These are phyloP conservation scores for Elymnias hypermnestra DNA, from an alignment of 1,140 invertebrate species.

Conservation along the genomic window DNA sequence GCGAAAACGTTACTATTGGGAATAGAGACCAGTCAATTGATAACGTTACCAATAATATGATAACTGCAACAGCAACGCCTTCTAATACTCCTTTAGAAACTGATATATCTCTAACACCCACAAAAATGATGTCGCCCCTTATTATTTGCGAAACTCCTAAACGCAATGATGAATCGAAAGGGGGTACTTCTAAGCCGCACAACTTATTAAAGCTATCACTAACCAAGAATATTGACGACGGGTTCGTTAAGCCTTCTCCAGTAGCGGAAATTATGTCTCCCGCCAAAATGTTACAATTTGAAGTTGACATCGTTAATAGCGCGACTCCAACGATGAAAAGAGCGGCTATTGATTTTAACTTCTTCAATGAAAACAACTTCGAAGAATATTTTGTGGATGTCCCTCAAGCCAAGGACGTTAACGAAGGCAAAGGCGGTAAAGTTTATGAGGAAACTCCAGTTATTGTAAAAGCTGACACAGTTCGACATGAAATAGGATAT, in stretches of 20 bases:
- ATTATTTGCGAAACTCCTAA: slow-evolving; percentile 39
- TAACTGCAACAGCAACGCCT: slow-evolving; percentile 22
- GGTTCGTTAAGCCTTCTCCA: slow-evolving; percentile 59
- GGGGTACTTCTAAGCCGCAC: slow-evolving; percentile 22
- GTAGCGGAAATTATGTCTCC: slow-evolving; percentile 57
- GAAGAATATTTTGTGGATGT: slow-evolving; percentile 51
- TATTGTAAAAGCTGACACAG: slow-evolving; percentile 53
- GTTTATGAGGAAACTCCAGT: slow-evolving; percentile 56
- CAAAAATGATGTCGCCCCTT: slow-evolving; percentile 28
- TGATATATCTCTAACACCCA: neutral
- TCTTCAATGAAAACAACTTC: slow-evolving; percentile 56
- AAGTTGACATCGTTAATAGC: slow-evolving; percentile 41
- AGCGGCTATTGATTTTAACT: slow-evolving; percentile 57
- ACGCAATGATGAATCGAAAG: slow-evolving; percentile 20
- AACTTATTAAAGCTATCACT: slow-evolving; percentile 50
- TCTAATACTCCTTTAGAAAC: slow-evolving; percentile 21
- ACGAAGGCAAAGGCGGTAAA: slow-evolving; percentile 29
- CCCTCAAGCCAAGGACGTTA: slow-evolving; percentile 18
- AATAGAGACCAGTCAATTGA: slow-evolving; percentile 43
- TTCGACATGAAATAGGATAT: slow-evolving; percentile 63
- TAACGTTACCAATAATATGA: slow-evolving; percentile 18
- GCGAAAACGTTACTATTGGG: slow-evolving; percentile 56
- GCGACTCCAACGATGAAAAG: slow-evolving; percentile 65
- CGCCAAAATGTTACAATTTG: slow-evolving; percentile 64
- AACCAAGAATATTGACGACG: slow-evolving; percentile 43